Base-by-base conservation (phyloP, 2,113 vertebrate species). In the Zeus faber region DNA sequence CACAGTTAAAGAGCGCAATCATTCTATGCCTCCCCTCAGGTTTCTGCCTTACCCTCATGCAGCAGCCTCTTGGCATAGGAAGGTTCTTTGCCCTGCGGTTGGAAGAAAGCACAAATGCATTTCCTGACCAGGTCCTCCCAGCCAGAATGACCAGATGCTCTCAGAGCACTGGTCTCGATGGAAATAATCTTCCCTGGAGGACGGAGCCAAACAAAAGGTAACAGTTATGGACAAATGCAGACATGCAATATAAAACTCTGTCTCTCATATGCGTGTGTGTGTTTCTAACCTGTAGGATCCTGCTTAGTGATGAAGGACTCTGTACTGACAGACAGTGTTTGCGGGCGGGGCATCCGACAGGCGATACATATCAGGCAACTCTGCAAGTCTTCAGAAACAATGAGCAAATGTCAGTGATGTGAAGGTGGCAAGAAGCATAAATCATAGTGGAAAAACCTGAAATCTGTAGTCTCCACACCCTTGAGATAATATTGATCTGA, bases 21-120 rank as follows among this genome's bases (percentile, higher is more conserved):
- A n/a, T n/a, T n/a, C n/a, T n/a, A n/a, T n/a, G n/a, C n/a, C n/a
- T n/a, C n/a, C n/a, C n/a, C n/a, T n/a, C n/a, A n/a, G n/a, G n/a
- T n/a, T n/a, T n/a, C n/a, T n/a, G 16, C 8, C 63, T 86, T 84
- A 97, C 95, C 95, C 89, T 98, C 94, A 54, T 97, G 93, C 79
- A 98, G 93, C 55, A 98, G 92, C 83, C 95, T 95, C 82, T 91
- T 95, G 91, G 95, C 95, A 3, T 95, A 94, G 53, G 95, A 97
- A 14, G 93, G 89, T 67, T 97, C 94, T 53, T 93, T 91, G 80
- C 93, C 94, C 90, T 97, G 95, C 1, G 94, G 92, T 87, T 98
- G 95, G 88, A 98, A 97, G 86, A 98, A 98, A 45, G 95, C 95
- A 4, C 95, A 97, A 86, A 98, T 98, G 88, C 96, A 98, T 76